These are phyloP conservation scores for Sialia sialis DNA, from an alignment of 2,113 vertebrate species.

Conservation along the genomic window DNA sequence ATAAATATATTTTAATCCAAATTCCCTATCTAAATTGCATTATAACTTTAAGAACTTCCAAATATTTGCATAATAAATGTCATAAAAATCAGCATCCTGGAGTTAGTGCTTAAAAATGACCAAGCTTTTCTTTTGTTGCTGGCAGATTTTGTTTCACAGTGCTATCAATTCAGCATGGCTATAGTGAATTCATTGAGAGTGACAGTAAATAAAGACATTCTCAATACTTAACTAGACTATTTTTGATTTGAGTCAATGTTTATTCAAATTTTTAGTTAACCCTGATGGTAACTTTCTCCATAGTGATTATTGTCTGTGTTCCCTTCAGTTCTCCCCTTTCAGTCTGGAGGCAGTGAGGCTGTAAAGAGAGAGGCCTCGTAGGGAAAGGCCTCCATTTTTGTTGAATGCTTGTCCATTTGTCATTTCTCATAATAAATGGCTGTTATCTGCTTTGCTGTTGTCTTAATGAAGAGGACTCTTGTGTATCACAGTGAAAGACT, in stretches of 20 bases:
- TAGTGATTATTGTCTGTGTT: background rate
- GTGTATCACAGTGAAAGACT: background rate
- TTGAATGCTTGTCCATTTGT: background rate
- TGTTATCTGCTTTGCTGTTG: background rate
- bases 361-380: background rate
- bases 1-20: background rate
- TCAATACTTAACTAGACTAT: background rate
- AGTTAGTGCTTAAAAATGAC: background rate
- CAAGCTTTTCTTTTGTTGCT: background rate
- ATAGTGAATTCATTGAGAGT: background rate
- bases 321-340: background rate
- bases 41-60: background rate
- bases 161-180: background rate
- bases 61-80: background rate
- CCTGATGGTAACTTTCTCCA: background rate
- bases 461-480: conserved; percentile 3
- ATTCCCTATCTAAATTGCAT: background rate
- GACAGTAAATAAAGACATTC: background rate
- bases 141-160: background rate
- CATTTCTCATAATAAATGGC: background rate
- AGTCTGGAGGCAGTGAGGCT: background rate
- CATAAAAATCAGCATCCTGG: background rate
- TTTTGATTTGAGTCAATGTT: background rate
- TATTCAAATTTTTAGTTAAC: background rate
- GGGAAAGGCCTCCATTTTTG: background rate